Percentiles rank a stretch among this genome's conserved stretches.
These are phyloP conservation scores for Chionomys nivalis DNA, from an alignment of 2,113 vertebrate species.

Conservation along the genomic window DNA sequence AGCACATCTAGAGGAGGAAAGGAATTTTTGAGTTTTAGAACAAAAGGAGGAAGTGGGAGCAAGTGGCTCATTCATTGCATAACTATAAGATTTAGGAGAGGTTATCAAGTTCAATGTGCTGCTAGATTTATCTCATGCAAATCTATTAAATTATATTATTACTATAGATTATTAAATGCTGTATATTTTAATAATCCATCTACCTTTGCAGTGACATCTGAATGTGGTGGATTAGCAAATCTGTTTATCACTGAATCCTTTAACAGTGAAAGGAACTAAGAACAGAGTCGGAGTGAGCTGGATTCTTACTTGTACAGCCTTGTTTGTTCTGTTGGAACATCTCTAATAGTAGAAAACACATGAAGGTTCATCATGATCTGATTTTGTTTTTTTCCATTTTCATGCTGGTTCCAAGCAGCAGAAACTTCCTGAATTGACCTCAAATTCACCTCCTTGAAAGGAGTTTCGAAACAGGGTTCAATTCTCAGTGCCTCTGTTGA, in stretches of 20 bases:
- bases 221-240: background rate
- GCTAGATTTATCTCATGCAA: background rate
- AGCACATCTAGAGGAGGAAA: background rate
- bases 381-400: background rate
- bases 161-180: background rate
- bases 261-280: background rate
- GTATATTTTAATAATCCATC: background rate
- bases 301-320: background rate
- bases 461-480: constrained; percentile 31
- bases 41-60: background rate
- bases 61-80: background rate
- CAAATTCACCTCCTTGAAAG: background rate
- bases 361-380: background rate
- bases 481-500: background rate
- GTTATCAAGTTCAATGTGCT: background rate
- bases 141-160: background rate
- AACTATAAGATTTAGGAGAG: background rate
- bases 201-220: background rate
- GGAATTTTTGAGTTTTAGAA: background rate
- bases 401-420: background rate
- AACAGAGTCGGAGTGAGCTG: background rate
- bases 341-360: background rate
- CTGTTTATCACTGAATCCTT: background rate
- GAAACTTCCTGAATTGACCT: background rate
- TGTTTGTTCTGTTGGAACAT: background rate